A percentile compares a stretch with the other conserved stretches of the same genome.
phyloP scores from a whole-genome alignment of 1,140 invertebrate species.

The Drosophila cardini region DNA sequence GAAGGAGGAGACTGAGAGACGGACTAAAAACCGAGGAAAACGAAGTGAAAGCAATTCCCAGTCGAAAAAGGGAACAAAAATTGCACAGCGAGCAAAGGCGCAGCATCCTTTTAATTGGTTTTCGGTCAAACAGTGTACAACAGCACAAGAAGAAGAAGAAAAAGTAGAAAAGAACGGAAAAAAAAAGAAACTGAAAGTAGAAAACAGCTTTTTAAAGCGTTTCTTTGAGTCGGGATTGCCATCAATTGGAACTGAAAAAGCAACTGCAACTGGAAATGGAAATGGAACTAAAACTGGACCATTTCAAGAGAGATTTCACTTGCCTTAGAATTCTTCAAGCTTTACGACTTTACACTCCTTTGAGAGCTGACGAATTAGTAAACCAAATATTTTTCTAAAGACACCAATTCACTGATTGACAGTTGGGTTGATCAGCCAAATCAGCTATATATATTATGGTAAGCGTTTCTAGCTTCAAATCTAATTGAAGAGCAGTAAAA shows the following conservation, averaged over 20 bases:
- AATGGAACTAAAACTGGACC: conserved; percentile 2
- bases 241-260: background rate
- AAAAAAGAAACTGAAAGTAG: background rate
- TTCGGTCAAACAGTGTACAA: conserved; percentile 39
- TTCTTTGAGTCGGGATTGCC: conserved; percentile 30
- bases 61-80: conserved; percentile 33
- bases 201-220: conserved; percentile 37
- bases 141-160: background rate
- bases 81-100: conserved; percentile 39
- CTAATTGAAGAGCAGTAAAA: no score
- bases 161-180: no score
- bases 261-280: background rate
- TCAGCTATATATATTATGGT: no score
- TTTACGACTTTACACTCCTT: background rate
- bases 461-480: no score
- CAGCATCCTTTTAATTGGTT: conserved; percentile 56
- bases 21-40: background rate
- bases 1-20: background rate
- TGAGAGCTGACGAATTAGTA: background rate
- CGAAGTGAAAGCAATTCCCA: conserved; percentile 15
- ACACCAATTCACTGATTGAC: no score
- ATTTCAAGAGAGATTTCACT: background rate
- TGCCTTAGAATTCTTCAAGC: background rate
- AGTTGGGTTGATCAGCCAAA: no score
- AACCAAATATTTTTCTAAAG: no score